Percentiles rank a stretch among this genome's conserved stretches.
phyloP scores from a whole-genome alignment of 2,888 invertebrate species.

The Apamea anceps region DNA sequence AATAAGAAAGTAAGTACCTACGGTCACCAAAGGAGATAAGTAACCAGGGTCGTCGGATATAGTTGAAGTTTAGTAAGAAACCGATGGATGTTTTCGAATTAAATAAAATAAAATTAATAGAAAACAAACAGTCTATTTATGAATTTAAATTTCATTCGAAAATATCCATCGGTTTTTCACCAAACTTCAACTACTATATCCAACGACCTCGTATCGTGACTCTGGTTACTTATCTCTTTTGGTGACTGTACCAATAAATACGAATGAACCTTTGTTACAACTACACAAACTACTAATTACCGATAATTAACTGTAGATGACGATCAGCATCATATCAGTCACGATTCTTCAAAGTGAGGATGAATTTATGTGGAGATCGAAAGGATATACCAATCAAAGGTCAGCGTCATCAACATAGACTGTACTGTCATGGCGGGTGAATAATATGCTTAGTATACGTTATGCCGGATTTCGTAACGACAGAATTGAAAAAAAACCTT shows the following conservation, averaged over 20 bases:
- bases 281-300: background rate
- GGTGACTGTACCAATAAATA: too few relatives aligned
- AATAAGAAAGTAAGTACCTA: slow-evolving; percentile 1
- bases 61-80: too few relatives aligned
- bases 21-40: too few relatives aligned
- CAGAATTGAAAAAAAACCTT: background rate
- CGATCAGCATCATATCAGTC: slow-evolving; percentile 30
- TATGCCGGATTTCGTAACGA: background rate
- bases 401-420: slow-evolving; percentile 17
- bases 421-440: background rate
- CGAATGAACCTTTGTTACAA: background rate
- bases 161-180: too few relatives aligned
- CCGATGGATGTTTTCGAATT: too few relatives aligned
- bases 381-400: slow-evolving; percentile 44
- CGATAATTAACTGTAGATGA: slow-evolving; percentile 14
- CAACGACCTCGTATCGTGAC: too few relatives aligned
- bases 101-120: too few relatives aligned
- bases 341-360: slow-evolving; percentile 28
- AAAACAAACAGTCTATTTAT: too few relatives aligned
- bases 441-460: slow-evolving; percentile 21
- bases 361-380: slow-evolving; percentile 38
- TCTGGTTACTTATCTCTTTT: too few relatives aligned
- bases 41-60: too few relatives aligned
- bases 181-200: too few relatives aligned
- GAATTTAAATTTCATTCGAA: too few relatives aligned